Base-by-base conservation (phyloP, 2,888 invertebrate species). In the Heliconius erato region DNA sequence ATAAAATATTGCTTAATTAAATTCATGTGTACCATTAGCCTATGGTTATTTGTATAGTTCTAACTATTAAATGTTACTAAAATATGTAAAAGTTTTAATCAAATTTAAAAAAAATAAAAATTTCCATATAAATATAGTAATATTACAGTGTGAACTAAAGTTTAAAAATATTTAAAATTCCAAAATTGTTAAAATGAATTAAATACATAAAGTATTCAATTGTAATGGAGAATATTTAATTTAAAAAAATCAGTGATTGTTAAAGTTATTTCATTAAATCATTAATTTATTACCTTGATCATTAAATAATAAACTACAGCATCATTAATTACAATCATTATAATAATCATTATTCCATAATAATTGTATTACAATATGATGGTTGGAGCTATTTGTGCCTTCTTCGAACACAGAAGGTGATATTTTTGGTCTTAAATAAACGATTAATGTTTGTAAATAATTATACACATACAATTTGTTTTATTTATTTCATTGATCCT, bases 371-470 rank as follows among this genome's bases (percentile, higher is more conserved):
- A 59, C 79, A 79, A 79, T 54, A 69, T 80, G 80, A 81, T 65
- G 82, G 74, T 83, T 77, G 82, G 83, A 85, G 84, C 83, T 88
- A 87, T 91, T 87, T 89, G 95, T 95, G 95, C 95, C 95, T 95
- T 95, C 94, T 87, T 87, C 89, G 87, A 88, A 89, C 84, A 82
- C 82, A 80, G 93, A 92, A 94, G 94, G 94, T 93, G 93, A 94
- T 95, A 94, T 94, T 93, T 92, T 94, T 92, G 91, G 91, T 93
- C 92, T 87, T 89, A 89, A 94, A 93, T 94, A 94, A 94, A 94
- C 88, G 86, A 94, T 93, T 92, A 93, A 94, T 95, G 94, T 95
- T 94, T 95, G 95, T 95, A 95, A 93, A 95, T 95, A 95, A 94
- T 91, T 89, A 88, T 87, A 87, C 85, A 87, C 79, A 87, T 85